Base-by-base conservation (phyloP, 2,113 vertebrate genomes). In the Dendropsophus ebraccatus region DNA sequence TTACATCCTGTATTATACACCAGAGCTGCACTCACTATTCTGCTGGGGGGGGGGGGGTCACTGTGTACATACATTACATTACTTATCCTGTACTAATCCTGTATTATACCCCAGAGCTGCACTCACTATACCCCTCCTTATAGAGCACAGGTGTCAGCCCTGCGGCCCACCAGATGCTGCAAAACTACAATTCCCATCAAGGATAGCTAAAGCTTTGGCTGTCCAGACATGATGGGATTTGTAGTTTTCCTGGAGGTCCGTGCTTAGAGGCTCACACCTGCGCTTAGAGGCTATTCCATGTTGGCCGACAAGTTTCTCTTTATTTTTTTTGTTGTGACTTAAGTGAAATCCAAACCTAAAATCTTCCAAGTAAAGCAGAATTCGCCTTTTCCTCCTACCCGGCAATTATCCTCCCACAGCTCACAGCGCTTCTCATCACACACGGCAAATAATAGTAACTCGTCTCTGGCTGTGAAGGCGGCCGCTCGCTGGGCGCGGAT, bases 351-450 rank as follows among this genome's bases (percentile, higher is more conserved):
- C 37, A 70, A 70, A 41, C 35, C 67, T 70, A 23, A 70, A 70
- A 70, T 41, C 19, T 70, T 70, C 35, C 67, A 70, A 70, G 67
- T 41, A 70, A 70, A 70, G 32, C 35, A 41, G 35, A 41, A 70
- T 70, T 41, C 3, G 67, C 41, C 67, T 70, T 70, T n/a, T 41
- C 35, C 32, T 37, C 19, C 35, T 41, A 37, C 67, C 67, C 67
- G 35, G 67, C 19, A 70, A 70, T 70, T 70, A 70, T 70, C 67
- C 35, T 70, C 67, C 67, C 35, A 70, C 67, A 70, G 28, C 32
- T 70, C 32, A 35, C 67, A 70, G 67, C 35, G 21, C 19, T 17
- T 17, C 65, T 35, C 30, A 35, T 69, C 65, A 69, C 65, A 35
- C 30, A 19, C 65, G 8, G 65, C 65, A 35, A 69, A 70, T 70